Conservation (phyloP, 2,888 invertebrate species). For the Ophion slaviceki region DNA sequence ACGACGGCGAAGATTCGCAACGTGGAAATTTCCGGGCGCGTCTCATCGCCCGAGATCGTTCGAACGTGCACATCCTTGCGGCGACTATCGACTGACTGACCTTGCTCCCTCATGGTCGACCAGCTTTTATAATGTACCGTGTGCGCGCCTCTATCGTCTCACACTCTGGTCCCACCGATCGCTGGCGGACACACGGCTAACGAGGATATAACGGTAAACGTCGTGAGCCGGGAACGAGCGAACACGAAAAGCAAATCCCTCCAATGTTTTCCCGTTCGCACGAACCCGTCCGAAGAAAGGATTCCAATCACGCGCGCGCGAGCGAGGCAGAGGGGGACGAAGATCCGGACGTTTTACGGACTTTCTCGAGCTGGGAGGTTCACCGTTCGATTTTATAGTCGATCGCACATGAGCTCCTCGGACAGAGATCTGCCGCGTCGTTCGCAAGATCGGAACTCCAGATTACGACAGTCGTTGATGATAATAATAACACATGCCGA, state of each 20-base stretch:
- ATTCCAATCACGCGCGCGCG: slow-evolving; percentile 56
- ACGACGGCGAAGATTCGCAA: slow-evolving; percentile 25
- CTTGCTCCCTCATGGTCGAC: slow-evolving; percentile 25
- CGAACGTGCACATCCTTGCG: slow-evolving; percentile 40
- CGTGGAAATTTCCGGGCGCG: slow-evolving; percentile 1
- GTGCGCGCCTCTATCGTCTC: background rate
- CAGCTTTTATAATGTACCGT: slow-evolving; percentile 59
- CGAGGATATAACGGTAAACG: slow-evolving; percentile 50
- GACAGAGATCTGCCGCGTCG: background rate
- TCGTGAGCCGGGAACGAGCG: background rate
- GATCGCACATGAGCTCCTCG: slow-evolving; percentile 2
- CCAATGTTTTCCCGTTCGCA: background rate
- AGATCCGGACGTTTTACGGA: background rate
- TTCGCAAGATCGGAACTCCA: background rate
- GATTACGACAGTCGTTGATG: background rate
- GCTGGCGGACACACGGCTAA: background rate
- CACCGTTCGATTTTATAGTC: slow-evolving; percentile 63
- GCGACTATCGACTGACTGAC: slow-evolving; percentile 51
- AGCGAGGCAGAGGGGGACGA: background rate
- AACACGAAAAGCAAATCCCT: background rate
- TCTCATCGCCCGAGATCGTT: slow-evolving; percentile 24
- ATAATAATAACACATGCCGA: no score
- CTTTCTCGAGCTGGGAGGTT: slow-evolving; percentile 17
- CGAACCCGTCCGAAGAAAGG: slow-evolving; percentile 23
- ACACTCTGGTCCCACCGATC: background rate